phyloP scores from a whole-genome alignment of 2,797 vertebrate species.

The Gila robusta region DNA sequence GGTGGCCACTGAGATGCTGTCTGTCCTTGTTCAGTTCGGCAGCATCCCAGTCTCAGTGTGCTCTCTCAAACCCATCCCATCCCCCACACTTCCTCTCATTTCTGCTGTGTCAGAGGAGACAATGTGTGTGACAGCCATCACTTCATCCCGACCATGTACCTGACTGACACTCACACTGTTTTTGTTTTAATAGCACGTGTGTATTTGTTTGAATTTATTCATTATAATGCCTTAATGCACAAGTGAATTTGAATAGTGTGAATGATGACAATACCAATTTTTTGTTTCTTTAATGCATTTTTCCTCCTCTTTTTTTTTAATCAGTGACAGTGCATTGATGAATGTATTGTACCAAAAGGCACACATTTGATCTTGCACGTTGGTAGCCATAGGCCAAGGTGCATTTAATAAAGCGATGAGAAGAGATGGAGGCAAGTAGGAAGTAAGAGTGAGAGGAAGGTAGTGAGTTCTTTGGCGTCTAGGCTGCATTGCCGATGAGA shows the following conservation, averaged over 20 bases:
- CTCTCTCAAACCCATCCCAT: slow-evolving; percentile 27
- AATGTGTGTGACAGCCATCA: slow-evolving; percentile 74
- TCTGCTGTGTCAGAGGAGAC: slow-evolving; percentile 77
- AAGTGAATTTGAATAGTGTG: background rate
- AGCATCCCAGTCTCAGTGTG: background rate
- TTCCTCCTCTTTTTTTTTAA: background rate
- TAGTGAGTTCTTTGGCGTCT: slow-evolving; percentile 80
- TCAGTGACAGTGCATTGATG: background rate
- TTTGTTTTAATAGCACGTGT: background rate
- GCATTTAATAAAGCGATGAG: slow-evolving; percentile 64
- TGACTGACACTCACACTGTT: slow-evolving; percentile 12
- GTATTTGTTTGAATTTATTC: background rate
- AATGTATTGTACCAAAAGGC: slow-evolving; percentile 8
- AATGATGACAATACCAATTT: background rate
- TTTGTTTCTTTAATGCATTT: background rate
- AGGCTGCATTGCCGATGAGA: slow-evolving; percentile 75
- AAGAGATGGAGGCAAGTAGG: slow-evolving; percentile 52
- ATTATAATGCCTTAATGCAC: background rate
- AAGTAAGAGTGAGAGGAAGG: slow-evolving; percentile 58
- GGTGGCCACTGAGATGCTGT: slow-evolving; percentile 46
- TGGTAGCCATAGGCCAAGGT: slow-evolving; percentile 63
- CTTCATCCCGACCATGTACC: slow-evolving; percentile 45
- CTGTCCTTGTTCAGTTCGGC: slow-evolving; percentile 42
- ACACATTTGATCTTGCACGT: slow-evolving; percentile 35
- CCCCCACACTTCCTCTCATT: slow-evolving; percentile 48